Percentiles rank a stretch among this genome's conserved stretches.
Conservation (phyloP, 1,140 invertebrate species). For the Pseudoatta argentina region DNA sequence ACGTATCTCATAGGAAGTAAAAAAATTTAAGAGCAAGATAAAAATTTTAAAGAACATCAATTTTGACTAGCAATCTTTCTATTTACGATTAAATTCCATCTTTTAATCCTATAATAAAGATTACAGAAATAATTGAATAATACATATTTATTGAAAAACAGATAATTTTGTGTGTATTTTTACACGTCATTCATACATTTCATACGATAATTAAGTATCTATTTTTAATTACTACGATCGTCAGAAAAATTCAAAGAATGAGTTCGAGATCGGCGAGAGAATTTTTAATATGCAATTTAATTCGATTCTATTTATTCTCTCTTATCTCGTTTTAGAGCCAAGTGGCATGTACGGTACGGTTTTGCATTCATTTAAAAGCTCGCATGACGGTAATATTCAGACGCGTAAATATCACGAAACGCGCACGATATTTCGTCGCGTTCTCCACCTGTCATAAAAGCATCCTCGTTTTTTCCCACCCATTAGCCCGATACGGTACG, state of each 20-base stretch:
- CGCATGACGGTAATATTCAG: slow-evolving; percentile 25
- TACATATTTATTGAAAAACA: background rate
- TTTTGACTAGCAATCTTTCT: background rate
- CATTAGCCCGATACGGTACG: slow-evolving; percentile 24
- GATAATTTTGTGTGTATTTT: background rate
- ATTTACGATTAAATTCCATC: background rate
- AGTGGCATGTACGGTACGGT: background rate
- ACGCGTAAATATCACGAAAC: slow-evolving; percentile 14
- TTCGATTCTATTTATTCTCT: background rate
- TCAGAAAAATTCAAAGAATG: background rate
- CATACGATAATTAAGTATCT: too few species aligned
- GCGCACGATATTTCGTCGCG: slow-evolving; percentile 29
- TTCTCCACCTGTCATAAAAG: slow-evolving; percentile 43
- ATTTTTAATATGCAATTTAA: background rate
- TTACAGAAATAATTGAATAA: background rate
- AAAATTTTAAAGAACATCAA: background rate
- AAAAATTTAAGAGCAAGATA: background rate
- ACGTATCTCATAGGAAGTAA: background rate
- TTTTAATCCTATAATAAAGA: background rate
- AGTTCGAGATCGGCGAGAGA: background rate
- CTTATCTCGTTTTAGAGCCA: background rate
- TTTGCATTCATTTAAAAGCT: slow-evolving; percentile 32
- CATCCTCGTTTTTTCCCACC: slow-evolving; percentile 42
- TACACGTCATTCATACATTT: too few species aligned
- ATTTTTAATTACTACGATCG: background rate